These are phyloP conservation scores for Drosophila suzukii DNA, from an alignment of 1,140 invertebrate species.

Conservation along the genomic window DNA sequence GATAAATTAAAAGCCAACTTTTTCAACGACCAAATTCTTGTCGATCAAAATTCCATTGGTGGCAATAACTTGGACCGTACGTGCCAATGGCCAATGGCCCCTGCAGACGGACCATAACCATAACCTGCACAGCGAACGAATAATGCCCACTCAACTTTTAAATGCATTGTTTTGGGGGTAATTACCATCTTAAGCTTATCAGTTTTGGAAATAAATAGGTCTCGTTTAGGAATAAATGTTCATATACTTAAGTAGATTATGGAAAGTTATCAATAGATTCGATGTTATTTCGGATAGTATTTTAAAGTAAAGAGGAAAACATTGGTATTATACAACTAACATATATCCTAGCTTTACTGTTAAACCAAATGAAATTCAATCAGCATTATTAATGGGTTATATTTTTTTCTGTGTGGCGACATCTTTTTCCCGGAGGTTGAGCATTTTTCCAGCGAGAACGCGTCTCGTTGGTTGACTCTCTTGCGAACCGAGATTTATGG, in stretches of 20 bases:
- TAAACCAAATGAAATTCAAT: neutral
- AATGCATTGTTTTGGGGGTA: neutral
- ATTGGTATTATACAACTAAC: too few relatives aligned
- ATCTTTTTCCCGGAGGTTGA: conserved; percentile 19
- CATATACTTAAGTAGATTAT: too few relatives aligned
- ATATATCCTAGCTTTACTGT: neutral
- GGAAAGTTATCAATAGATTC: too few relatives aligned
- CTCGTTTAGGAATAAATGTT: too few relatives aligned
- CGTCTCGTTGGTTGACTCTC: conserved; percentile 43
- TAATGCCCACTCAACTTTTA: conserved; percentile 4
- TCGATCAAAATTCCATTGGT: conserved; percentile 84
- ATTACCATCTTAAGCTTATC: neutral
- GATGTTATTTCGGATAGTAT: too few relatives aligned
- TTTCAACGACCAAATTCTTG: conserved; percentile 84
- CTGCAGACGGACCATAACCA: conserved; percentile 46
- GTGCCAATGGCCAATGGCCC: conserved; percentile 70
- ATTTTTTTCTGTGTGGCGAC: conserved; percentile 16
- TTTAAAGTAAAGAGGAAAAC: too few relatives aligned
- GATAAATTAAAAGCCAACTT: conserved; percentile 84
- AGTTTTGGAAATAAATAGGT: too few relatives aligned
- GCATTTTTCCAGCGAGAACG: conserved; percentile 15
- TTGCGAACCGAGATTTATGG: conserved; percentile 22
- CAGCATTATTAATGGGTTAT: neutral
- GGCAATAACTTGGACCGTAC: conserved; percentile 78
- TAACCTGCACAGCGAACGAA: conserved; percentile 31